phyloP scores from a whole-genome alignment of 1,140 invertebrate genomes.

The Drosophila erecta region DNA sequence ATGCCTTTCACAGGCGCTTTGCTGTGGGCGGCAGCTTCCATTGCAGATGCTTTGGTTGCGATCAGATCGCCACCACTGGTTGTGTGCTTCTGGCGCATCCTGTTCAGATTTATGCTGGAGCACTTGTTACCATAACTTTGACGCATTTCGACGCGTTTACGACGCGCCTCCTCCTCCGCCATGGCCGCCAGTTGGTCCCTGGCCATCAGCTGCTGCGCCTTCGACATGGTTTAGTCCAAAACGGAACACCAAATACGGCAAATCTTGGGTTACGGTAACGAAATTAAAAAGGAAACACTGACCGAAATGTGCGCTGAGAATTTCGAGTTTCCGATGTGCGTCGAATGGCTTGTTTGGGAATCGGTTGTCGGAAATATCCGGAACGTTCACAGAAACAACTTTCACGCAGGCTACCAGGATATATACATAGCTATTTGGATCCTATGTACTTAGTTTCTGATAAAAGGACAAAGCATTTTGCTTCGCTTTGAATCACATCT shows the following conservation, averaged over 20 bases:
- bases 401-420: not conserved
- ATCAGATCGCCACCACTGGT: not conserved
- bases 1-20: not conserved
- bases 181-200: not conserved
- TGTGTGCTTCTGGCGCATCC: conserved; percentile 27
- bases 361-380: not conserved
- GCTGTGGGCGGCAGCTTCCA: not conserved
- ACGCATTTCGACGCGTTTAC: conserved; percentile 51
- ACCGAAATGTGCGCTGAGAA: conserved; percentile 41
- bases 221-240: not conserved
- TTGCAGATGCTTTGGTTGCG: too few relatives aligned
- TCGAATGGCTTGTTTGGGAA: not conserved
- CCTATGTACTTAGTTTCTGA: not conserved
- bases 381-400: too few relatives aligned
- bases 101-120: conserved; percentile 46
- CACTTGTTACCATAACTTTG: conserved; percentile 57
- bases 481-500: conserved; percentile 5
- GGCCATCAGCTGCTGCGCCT: not conserved
- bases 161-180: conserved; percentile 34
- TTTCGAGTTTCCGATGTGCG: conserved; percentile 39
- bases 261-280: not conserved
- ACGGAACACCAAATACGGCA: not conserved
- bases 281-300: not conserved
- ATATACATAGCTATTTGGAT: too few relatives aligned
- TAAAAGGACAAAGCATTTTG: not conserved